A percentile compares a stretch with the other conserved stretches of the same genome.
These are phyloP conservation scores for Graphium colonna DNA, from an alignment of 2,888 invertebrate genomes.

Conservation along the genomic window DNA sequence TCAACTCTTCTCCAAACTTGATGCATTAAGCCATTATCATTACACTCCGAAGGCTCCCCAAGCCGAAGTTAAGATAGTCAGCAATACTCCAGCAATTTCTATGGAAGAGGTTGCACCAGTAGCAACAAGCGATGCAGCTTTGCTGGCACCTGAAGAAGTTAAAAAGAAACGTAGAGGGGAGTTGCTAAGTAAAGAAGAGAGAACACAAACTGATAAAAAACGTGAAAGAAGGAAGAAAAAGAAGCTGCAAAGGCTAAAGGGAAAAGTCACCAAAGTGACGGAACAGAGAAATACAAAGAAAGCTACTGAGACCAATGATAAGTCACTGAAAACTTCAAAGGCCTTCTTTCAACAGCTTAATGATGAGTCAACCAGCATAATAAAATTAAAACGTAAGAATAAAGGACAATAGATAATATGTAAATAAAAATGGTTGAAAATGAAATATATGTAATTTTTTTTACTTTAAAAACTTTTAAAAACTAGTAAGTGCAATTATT, in stretches of 20 bases:
- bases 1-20: slow-evolving; percentile 90
- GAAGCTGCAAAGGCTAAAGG: slow-evolving; percentile 82
- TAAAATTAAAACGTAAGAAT: slow-evolving; percentile 58
- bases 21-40: slow-evolving; percentile 96
- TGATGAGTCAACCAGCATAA: slow-evolving; percentile 80
- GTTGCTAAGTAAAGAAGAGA: slow-evolving; percentile 86
- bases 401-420: slow-evolving; percentile 41
- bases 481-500: no score
- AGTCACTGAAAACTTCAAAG: slow-evolving; percentile 82
- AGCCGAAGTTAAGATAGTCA: slow-evolving; percentile 94
- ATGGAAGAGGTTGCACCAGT: slow-evolving; percentile 98
- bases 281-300: slow-evolving; percentile 78
- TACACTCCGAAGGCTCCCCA: slow-evolving; percentile 93
- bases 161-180: slow-evolving; percentile 81
- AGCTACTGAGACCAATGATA: slow-evolving; percentile 80
- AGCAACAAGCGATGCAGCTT: slow-evolving; percentile 89
- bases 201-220: slow-evolving; percentile 92
- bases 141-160: slow-evolving; percentile 96
- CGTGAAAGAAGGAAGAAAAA: slow-evolving; percentile 94
- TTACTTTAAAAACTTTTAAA: no score
- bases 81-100: slow-evolving; percentile 92
- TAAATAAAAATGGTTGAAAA: slow-evolving; percentile 23
- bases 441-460: no score
- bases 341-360: slow-evolving; percentile 93
- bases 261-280: slow-evolving; percentile 61